phyloP scores from a whole-genome alignment of 2,113 vertebrate species.

The Tragelaphus scriptus region DNA sequence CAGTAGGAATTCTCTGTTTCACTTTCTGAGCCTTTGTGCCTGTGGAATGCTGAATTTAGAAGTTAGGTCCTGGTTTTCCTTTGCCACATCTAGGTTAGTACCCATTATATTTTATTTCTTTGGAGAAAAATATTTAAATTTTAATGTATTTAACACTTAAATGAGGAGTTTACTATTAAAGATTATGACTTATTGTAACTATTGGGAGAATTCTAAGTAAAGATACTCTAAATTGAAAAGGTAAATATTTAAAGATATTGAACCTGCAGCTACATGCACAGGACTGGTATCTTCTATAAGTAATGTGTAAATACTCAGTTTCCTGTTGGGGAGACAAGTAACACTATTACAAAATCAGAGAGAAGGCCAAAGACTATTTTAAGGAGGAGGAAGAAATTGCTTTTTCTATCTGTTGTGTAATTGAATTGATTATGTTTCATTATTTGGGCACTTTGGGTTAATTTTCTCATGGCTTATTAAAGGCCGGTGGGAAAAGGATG shows the following conservation, averaged over 20 bases:
- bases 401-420: neutral
- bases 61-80: constrained; percentile 1
- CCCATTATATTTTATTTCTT: constrained; percentile 7
- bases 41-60: neutral
- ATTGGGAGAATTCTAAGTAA: neutral
- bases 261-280: neutral
- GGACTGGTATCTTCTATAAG: neutral
- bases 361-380: neutral
- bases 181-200: neutral
- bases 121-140: constrained; percentile 9
- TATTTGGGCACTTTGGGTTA: neutral
- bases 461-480: neutral
- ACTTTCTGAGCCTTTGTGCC: neutral
- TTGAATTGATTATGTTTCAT: neutral
- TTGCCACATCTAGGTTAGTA: neutral
- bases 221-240: neutral
- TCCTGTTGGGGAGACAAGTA: neutral
- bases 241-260: neutral
- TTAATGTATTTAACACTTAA: neutral
- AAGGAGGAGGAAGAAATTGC: neutral
- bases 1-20: neutral
- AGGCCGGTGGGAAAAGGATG: neutral
- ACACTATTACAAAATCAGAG: neutral
- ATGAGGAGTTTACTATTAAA: neutral
- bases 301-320: neutral